Percentiles rank a stretch among this genome's conserved stretches.
phyloP scores from a whole-genome alignment of 2,113 vertebrate species.

The Corythornis madagascariensis region DNA sequence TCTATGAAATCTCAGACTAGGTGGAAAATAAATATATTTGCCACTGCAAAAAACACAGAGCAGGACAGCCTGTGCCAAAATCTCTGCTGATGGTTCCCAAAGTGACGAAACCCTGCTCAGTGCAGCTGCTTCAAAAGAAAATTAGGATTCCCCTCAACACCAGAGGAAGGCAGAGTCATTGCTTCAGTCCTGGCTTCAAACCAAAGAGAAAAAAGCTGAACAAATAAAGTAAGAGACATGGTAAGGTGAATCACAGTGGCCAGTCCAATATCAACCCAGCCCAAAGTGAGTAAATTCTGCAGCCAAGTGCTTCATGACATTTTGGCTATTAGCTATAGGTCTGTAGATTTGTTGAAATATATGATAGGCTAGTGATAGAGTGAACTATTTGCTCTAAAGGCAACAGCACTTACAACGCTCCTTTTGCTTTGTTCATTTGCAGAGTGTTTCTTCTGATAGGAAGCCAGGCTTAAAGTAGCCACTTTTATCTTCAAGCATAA shows the following conservation, averaged over 20 bases:
- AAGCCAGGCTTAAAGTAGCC: neutral
- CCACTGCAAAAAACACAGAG: neutral
- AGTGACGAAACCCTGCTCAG: neutral
- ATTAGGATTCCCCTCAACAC: neutral
- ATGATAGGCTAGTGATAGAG: rapidly evolving
- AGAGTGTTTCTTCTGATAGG: neutral
- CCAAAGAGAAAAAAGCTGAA: neutral
- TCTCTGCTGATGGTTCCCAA: neutral
- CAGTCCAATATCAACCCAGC: neutral
- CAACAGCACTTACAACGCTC: neutral
- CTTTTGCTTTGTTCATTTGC: neutral
- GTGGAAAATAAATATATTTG: neutral
- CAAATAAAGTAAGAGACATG: rapidly evolving
- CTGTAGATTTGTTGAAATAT: rapidly evolving
- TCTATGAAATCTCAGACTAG: neutral
- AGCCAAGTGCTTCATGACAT: neutral
- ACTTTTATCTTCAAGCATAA: neutral
- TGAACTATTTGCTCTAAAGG: neutral
- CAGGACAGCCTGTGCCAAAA: neutral
- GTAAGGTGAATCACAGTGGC: neutral
- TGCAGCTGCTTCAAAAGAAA: neutral
- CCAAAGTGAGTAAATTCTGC: neutral
- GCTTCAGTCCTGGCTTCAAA: neutral
- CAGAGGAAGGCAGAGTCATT: neutral
- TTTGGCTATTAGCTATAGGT: neutral